phyloP scores from a whole-genome alignment of 2,888 invertebrate species.

The Bedellia somnulentella region DNA sequence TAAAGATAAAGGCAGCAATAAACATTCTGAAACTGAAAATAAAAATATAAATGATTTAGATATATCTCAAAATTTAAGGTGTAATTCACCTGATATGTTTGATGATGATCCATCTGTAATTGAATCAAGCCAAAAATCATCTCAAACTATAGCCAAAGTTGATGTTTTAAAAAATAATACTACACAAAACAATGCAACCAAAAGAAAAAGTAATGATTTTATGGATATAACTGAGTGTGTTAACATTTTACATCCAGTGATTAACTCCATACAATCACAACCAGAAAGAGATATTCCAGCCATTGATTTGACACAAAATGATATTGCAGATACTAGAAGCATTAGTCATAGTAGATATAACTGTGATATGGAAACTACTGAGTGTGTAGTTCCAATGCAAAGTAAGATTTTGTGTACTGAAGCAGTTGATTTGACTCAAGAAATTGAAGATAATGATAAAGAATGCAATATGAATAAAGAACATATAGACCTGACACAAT shows the following conservation, averaged over 20 bases:
- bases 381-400: constrained; percentile 22
- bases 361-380: constrained; percentile 40
- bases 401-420: too few species aligned
- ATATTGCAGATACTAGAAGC: constrained; percentile 12
- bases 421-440: too few species aligned
- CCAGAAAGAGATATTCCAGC: too few species aligned
- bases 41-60: constrained; percentile 4
- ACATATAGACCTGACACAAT: constrained; percentile 22
- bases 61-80: constrained; percentile 16
- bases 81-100: constrained; percentile 48
- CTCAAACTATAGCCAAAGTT: not conserved
- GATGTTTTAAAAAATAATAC: not conserved
- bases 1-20: not conserved
- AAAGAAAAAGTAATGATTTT: constrained; percentile 13
- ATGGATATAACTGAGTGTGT: constrained; percentile 32
- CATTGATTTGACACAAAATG: too few species aligned
- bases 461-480: constrained; percentile 10
- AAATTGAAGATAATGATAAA: too few species aligned
- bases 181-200: constrained; percentile 7
- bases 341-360: constrained; percentile 22
- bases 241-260: constrained; percentile 10
- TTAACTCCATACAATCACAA: too few species aligned
- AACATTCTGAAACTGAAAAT: not conserved
- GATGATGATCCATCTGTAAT: constrained; percentile 28
- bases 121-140: too few species aligned